Evolutionary conservation across 1,140 invertebrate genomes (phyloP).

Genomic region (Brachionus angularis): DNA sequence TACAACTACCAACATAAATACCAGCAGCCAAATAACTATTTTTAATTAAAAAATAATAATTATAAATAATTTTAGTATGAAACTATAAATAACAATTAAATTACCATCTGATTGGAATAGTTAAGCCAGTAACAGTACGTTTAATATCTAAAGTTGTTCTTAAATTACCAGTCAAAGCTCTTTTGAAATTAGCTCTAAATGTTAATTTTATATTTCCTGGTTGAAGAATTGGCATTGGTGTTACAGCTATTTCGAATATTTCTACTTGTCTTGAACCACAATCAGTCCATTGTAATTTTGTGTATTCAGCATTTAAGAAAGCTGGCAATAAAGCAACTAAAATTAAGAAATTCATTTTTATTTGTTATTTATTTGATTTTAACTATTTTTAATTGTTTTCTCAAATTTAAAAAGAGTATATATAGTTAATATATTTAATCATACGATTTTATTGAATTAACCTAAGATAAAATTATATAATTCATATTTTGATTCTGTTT

Average conservation of each 20-base stretch:
- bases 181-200: not conserved
- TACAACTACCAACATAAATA: slow-evolving; percentile 35
- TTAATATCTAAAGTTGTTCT: not conserved
- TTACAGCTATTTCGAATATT: not conserved
- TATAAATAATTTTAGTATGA: not conserved
- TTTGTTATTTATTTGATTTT: not conserved
- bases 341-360: slow-evolving; percentile 19
- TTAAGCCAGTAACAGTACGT: slow-evolving; percentile 24
- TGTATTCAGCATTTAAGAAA: slow-evolving; percentile 15
- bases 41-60: not conserved
- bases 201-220: slow-evolving; percentile 6
- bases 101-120: slow-evolving; percentile 34
- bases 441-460: not conserved
- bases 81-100: not conserved
- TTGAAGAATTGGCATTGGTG: slow-evolving; percentile 43
- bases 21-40: slow-evolving; percentile 33
- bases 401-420: no score
- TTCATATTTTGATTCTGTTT: no score
- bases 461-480: no score
- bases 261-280: slow-evolving; percentile 10
- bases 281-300: slow-evolving; percentile 29
- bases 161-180: slow-evolving; percentile 5
- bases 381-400: not conserved
- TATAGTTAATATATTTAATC: not conserved
- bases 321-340: slow-evolving; percentile 19